These are phyloP conservation scores for Callimico goeldii DNA, from an alignment of 2,797 vertebrate genomes.

Conservation along the genomic window DNA sequence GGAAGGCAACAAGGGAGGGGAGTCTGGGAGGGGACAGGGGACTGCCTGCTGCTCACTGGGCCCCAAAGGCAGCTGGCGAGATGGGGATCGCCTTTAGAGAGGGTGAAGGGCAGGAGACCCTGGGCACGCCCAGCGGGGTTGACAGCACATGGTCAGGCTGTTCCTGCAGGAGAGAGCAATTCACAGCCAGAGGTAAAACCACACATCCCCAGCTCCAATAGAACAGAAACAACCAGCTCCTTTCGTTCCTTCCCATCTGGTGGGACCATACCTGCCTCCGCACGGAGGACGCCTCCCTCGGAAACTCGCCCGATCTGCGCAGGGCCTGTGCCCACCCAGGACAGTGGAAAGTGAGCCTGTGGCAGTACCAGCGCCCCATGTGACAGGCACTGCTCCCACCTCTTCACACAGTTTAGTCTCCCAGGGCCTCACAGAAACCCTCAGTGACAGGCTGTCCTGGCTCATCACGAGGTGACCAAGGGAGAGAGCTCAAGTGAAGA, in stretches of 20 bases:
- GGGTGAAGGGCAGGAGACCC: too few species aligned
- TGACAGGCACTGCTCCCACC: neutral
- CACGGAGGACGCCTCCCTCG: too few species aligned
- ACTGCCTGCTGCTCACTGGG: neutral
- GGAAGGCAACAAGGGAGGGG: too few species aligned
- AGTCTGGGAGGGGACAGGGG: neutral
- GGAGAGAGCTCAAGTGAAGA: neutral
- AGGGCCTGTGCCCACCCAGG: neutral
- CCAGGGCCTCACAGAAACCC: neutral
- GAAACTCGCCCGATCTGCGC: neutral
- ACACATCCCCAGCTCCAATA: too few species aligned
- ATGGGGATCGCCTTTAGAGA: too few species aligned
- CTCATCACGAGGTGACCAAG: neutral
- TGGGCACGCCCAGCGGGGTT: too few species aligned
- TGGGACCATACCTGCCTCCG: neutral
- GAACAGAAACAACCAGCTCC: neutral
- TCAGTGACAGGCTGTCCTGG: accelerated
- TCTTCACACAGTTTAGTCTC: too few species aligned
- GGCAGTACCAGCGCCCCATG: neutral
- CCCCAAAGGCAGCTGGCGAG: too few species aligned
- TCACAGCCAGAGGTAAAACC: too few species aligned
- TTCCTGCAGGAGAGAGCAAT: too few species aligned
- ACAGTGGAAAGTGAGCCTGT: too few species aligned
- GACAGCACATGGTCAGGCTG: too few species aligned
- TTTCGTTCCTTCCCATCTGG: neutral